A percentile compares a stretch with the other conserved stretches of the same genome.
Evolutionary conservation across 2,888 invertebrate genomes (phyloP).

Genomic region (Drosophila tanythrix): DNA sequence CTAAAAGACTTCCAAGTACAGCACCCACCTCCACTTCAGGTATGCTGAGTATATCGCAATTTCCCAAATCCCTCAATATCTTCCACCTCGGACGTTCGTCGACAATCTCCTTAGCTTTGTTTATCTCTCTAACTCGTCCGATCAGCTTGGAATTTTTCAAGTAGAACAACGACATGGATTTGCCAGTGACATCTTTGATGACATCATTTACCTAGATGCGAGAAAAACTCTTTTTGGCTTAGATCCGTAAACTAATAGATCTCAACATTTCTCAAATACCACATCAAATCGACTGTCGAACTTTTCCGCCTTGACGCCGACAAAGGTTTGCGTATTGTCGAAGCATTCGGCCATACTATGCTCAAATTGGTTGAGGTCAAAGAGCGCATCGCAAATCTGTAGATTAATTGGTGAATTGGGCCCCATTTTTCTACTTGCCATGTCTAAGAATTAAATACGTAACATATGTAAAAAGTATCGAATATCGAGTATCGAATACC

Average conservation of each 20-base stretch:
- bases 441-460: neutral
- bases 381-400: constrained; percentile 82
- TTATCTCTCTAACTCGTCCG: constrained; percentile 60
- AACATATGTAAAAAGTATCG: neutral
- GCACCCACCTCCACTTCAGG: constrained; percentile 68
- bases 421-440: constrained; percentile 16
- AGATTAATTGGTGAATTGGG: constrained; percentile 68
- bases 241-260: no score
- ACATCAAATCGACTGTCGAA: constrained; percentile 55
- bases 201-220: constrained; percentile 74
- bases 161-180: constrained; percentile 76
- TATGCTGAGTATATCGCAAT: constrained; percentile 81
- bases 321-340: constrained; percentile 1
- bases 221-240: neutral
- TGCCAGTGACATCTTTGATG: constrained; percentile 78
- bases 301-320: constrained; percentile 1
- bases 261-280: constrained; percentile 46
- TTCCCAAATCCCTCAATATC: constrained; percentile 71
- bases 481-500: constrained; percentile 55
- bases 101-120: constrained; percentile 51
- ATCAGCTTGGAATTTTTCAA: constrained; percentile 72
- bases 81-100: constrained; percentile 81
- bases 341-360: constrained; percentile 59
- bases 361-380: constrained; percentile 82
- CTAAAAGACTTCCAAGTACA: fast-evolving